Conservation (phyloP, 2,797 vertebrate species). For the Pipistrellus pygmaeus region DNA sequence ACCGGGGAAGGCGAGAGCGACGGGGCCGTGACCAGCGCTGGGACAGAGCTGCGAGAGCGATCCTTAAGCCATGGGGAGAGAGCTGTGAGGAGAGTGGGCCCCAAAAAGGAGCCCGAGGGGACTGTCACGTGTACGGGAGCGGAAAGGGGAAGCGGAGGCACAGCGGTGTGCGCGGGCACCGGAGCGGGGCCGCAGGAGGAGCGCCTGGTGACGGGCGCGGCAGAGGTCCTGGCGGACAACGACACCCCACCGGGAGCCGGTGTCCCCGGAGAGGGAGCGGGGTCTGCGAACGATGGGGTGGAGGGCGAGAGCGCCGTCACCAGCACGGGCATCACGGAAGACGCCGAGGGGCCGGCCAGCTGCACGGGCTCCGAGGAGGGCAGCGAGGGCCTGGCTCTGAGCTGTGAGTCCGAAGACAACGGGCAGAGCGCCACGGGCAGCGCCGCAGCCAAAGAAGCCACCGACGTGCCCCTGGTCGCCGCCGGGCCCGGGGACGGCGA, state of each 20-base stretch:
- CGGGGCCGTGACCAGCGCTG: conserved; percentile 90
- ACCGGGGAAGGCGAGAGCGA: conserved; percentile 86
- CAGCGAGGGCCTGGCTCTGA: conserved; percentile 82
- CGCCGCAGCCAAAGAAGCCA: conserved; percentile 80
- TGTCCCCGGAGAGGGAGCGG: conserved; percentile 81
- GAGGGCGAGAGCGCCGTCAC: conserved; percentile 89
- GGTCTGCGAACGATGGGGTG: conserved; percentile 65
- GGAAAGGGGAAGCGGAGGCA: conserved; percentile 83
- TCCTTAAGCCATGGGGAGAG: conserved; percentile 74
- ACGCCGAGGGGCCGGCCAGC: conserved; percentile 84
- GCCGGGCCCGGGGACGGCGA: conserved; percentile 87
- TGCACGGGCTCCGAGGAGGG: conserved; percentile 86
- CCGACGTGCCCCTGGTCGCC: conserved; percentile 53
- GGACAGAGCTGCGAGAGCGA: conserved; percentile 85
- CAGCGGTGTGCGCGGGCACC: conserved; percentile 59
- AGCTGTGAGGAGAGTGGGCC: conserved; percentile 55
- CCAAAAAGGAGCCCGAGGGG: conserved; percentile 84
- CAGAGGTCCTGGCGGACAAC: conserved; percentile 58
- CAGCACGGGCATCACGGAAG: conserved; percentile 90
- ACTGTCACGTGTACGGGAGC: conserved; percentile 88
- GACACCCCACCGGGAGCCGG: conserved; percentile 56
- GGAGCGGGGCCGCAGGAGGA: conserved; percentile 76
- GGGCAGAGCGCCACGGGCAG: conserved; percentile 85
- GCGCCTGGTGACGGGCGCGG: conserved; percentile 75
- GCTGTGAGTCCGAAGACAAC: conserved; percentile 84